Evolutionary conservation across 2,797 vertebrate species (phyloP).

Genomic region (Poecilia picta): DNA sequence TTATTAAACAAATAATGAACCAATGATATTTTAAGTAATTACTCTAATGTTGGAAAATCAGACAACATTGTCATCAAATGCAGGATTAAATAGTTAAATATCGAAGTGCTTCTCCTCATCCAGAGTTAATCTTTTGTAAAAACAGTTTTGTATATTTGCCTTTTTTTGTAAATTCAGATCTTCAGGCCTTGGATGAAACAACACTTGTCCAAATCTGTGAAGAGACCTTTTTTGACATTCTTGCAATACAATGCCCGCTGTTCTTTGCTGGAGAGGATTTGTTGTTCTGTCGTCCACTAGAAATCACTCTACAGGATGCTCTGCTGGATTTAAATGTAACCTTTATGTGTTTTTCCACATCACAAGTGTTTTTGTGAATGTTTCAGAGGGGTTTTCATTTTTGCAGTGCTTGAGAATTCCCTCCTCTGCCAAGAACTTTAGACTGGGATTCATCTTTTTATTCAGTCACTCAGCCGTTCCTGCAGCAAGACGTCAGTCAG

Average conservation of each 20-base stretch:
- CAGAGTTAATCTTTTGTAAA: background rate
- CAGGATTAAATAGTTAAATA: background rate
- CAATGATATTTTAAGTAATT: background rate
- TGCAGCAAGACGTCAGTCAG: background rate
- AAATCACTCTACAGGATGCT: background rate
- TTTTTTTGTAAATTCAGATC: background rate
- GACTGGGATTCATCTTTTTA: background rate
- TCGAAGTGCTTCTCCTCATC: background rate
- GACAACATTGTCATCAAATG: background rate
- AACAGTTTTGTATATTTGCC: no score
- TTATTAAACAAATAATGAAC: background rate
- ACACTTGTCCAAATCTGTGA: conserved; percentile 1
- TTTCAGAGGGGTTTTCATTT: background rate
- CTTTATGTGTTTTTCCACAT: background rate
- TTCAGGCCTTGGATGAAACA: background rate
- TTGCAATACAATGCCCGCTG: background rate
- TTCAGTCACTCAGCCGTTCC: background rate
- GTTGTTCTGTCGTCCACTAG: conserved; percentile 1
- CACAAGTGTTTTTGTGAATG: background rate
- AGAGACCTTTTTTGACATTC: background rate
- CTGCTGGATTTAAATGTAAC: conserved; percentile 3
- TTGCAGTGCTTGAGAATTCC: background rate
- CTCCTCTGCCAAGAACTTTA: background rate
- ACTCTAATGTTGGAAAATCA: background rate
- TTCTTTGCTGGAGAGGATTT: conserved; percentile 5